Conservation (phyloP, 2,888 invertebrate genomes). For the Temnothorax unifasciatus region DNA sequence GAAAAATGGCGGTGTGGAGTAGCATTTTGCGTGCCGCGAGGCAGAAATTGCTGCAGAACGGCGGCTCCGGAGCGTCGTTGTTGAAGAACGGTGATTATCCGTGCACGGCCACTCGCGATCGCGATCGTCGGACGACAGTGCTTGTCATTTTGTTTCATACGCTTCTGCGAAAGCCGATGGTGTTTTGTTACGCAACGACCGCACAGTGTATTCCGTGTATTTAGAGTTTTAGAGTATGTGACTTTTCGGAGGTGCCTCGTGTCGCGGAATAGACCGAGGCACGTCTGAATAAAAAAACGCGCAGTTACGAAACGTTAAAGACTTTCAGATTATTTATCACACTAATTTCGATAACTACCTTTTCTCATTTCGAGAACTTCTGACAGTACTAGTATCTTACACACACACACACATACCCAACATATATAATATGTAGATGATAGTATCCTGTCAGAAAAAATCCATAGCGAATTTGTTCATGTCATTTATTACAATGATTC, state of each 20-base stretch:
- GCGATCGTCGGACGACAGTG: neutral
- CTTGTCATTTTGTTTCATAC: neutral
- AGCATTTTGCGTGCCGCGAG: conserved; percentile 86
- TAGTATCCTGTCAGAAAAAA: neutral
- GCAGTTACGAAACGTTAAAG: neutral
- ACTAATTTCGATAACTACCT: neutral
- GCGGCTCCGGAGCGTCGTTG: conserved; percentile 71
- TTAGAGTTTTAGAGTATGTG: too few species aligned
- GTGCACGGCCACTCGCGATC: too few species aligned
- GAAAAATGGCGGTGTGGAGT: conserved; percentile 91
- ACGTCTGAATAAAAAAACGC: neutral
- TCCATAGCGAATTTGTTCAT: neutral
- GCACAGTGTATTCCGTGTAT: conserved; percentile 2
- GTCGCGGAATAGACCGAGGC: neutral
- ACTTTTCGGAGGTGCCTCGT: too few species aligned
- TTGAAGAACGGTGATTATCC: conserved; percentile 45
- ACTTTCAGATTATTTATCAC: neutral
- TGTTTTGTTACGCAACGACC: conserved; percentile 70
- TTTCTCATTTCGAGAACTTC: neutral
- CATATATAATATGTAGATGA: neutral
- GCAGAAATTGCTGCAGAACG: conserved; percentile 81
- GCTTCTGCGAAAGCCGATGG: neutral
- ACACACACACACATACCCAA: neutral
- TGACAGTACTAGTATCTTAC: neutral
- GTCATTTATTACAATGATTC: conserved; percentile 1